Evolutionary conservation across 2,888 invertebrate genomes (phyloP), one percentile per base, ranked within the genome.

Genomic region (Luffia ferchaultella): DNA sequence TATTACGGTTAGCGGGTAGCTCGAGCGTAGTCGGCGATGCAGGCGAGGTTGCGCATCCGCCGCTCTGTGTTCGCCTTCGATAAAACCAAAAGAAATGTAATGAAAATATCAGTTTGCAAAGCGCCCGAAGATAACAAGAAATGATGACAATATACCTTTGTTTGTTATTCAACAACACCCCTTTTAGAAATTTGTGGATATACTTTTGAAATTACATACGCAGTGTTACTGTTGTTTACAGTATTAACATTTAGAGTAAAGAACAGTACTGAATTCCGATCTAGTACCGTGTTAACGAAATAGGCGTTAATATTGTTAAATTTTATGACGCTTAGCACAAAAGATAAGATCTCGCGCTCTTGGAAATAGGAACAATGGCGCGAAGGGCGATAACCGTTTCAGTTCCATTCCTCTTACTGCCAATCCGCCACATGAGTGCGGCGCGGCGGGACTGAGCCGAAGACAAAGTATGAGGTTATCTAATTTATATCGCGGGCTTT

Each of bases 401-500:
- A 65, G 61, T 68, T 69, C 64, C 68, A 71, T 72, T 70, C 68
- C 60, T 63, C 63, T 71, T 74, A 76, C 76, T 78, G 74, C 69
- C 74, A 76, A 71, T 65, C 63, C 60, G 63, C 67, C 67, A 64
- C 67, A 67, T 58, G 66, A 64, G 63, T 64, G 53, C 53, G 57
- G 55, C 54, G 55, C 65, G 65, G 67, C 63, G 59, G 58, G 61
- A 62, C 55, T 57, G 55, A 55, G 42, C 43, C 43, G 49, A 43
- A 76, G 73, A 74, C 72, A 70, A 76, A 74, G 67, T 75, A 73
- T 68, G 73, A 63, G 66, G 64, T 62, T 58, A 59, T 65, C 63
- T 69, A 70, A 76, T 77, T 78, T 76, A 74, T 75, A 72, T 69
- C 69, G 71, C 62, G 62, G 64, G 60, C 63, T 65, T 65, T 68